A percentile compares a stretch with the other conserved stretches of the same genome.
Evolutionary conservation across 2,113 vertebrate genomes (phyloP).

Genomic region (Eudorcas thomsonii): DNA sequence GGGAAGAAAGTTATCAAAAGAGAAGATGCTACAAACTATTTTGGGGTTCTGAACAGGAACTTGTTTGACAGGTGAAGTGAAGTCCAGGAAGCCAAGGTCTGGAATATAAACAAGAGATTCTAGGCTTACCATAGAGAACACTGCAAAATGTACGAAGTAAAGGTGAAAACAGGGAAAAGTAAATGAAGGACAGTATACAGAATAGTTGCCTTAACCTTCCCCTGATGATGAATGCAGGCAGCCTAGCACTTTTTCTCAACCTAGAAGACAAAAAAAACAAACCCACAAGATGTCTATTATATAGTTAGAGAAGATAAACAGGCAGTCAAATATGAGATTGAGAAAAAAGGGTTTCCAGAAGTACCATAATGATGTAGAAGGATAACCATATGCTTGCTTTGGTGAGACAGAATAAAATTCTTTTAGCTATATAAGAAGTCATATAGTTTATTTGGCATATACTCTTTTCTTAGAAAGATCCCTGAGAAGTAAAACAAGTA

Average conservation of each 20-base stretch:
- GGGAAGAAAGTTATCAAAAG: background rate
- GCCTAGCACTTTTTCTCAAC: background rate
- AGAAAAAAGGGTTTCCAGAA: background rate
- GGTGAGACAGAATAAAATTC: background rate
- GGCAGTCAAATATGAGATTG: background rate
- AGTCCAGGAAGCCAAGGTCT: background rate
- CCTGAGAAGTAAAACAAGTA: conserved; percentile 1
- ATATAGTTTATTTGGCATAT: background rate
- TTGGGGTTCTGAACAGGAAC: background rate
- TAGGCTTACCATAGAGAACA: background rate
- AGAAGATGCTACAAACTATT: background rate
- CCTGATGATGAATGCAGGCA: background rate
- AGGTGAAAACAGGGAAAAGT: background rate
- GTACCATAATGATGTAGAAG: background rate
- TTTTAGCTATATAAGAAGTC: background rate
- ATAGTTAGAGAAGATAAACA: background rate
- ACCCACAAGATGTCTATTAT: background rate
- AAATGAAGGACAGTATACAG: background rate
- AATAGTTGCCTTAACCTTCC: background rate
- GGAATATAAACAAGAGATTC: background rate
- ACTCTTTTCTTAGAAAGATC: background rate
- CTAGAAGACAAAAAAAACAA: background rate
- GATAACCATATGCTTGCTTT: background rate
- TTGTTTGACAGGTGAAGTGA: background rate
- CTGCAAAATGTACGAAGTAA: background rate